Conservation (phyloP, 1,140 invertebrate species). For the Drosophila yakuba region DNA sequence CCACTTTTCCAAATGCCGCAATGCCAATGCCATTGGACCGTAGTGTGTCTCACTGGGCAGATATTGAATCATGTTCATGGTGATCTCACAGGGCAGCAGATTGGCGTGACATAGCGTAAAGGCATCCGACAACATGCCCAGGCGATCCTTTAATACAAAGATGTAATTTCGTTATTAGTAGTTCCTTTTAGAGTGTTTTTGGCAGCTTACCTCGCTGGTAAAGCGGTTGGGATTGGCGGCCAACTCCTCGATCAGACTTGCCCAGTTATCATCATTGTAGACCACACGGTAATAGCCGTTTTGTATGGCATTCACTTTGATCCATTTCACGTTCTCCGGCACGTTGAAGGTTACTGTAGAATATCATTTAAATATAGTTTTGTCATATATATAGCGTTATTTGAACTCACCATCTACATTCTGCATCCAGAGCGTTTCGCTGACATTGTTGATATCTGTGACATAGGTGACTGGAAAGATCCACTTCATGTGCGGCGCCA, state of each 20-base stretch:
- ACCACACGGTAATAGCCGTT: conserved; percentile 94
- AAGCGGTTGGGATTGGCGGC: conserved; percentile 89
- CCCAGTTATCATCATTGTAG: conserved; percentile 93
- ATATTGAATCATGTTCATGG: conserved; percentile 89
- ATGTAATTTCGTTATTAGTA: neutral
- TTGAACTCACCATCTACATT: conserved; percentile 72
- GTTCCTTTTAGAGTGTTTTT: too few relatives aligned
- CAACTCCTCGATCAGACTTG: conserved; percentile 89
- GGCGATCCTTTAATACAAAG: conserved; percentile 86
- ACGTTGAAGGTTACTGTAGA: conserved; percentile 88
- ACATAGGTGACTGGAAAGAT: conserved; percentile 83
- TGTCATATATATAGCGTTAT: neutral
- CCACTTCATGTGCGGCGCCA: conserved; percentile 70
- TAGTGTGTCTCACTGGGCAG: conserved; percentile 90
- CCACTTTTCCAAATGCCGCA: conserved; percentile 89
- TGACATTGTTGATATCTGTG: conserved; percentile 78
- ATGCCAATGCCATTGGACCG: conserved; percentile 90
- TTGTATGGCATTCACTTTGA: conserved; percentile 95
- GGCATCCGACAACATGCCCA: conserved; percentile 90
- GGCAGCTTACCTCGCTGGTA: conserved; percentile 85
- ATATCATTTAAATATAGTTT: neutral
- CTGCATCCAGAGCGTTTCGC: conserved; percentile 82
- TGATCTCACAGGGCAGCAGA: conserved; percentile 88
- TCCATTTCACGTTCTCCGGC: conserved; percentile 88
- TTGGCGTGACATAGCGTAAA: conserved; percentile 91